Base-by-base conservation (phyloP, 92 coral and sea anemone genomes). In the Virgularia gustaviana region DNA sequence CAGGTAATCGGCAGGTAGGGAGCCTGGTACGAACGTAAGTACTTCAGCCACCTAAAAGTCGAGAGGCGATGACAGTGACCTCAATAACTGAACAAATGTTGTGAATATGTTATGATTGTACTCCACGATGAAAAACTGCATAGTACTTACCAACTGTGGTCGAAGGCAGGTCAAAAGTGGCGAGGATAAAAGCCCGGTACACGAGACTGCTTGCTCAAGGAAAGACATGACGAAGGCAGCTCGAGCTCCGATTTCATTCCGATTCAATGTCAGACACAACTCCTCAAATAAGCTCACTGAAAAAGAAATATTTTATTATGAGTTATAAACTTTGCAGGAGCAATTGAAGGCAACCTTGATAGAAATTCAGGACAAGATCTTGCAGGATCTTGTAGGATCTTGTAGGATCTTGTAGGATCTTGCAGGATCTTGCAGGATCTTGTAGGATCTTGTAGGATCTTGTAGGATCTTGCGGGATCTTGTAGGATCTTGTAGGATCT, bases 181-280 rank as follows among this genome's bases (percentile, higher is more conserved):
- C 36, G 75, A 70, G 7, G 79, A 55, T 6, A 80, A 53, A 11
- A 77, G 72, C 62, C 88, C 85, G 33, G 80, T 80, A 65, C 86
- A 70, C 62, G 92, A 82, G 36, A 87, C 94, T 8, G 99, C 94
- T 85, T 94, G 99, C 70, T 94, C 91, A 52, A 94, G 78, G 60
- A 94, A 89, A 32, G 96, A 85, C 67, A 85, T 85, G 36, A 94
- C 79, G 28, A 89, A 80, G 23, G 85, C 75, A 7, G 96, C 90
- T 24, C 90, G 84, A 19, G 99, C 94, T 3, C 99, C 99, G 43
- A 89, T 86, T 44, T 87, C 90, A 37, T 68, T 83, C 45, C 85
- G 87, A 63, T 86, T 78, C 12, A 94, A 84, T 38, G 85, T 86
- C 33, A 91, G 85, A 36, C 87, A 86, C 39, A 94, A 84, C 73